phyloP scores from a whole-genome alignment of 2,797 vertebrate species.

The Alectoris magna region DNA sequence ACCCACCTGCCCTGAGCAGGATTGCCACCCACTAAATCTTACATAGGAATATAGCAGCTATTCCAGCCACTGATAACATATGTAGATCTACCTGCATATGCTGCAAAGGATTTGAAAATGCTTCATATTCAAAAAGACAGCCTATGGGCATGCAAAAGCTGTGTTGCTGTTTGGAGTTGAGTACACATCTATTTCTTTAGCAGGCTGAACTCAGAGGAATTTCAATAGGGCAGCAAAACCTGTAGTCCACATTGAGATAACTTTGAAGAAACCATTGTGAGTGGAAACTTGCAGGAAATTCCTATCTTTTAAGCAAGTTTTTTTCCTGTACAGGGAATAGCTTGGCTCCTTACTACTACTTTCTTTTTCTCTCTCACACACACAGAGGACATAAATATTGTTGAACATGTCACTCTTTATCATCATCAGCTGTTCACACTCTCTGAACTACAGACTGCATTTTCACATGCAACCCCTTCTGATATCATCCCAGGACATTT shows the following conservation, averaged over 20 bases:
- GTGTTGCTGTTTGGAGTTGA: neutral
- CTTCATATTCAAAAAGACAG: neutral
- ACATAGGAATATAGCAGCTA: neutral
- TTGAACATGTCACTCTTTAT: constrained; percentile 50
- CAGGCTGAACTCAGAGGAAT: constrained; percentile 9
- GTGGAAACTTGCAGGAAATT: constrained; percentile 24
- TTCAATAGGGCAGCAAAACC: constrained; percentile 34
- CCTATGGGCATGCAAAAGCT: neutral
- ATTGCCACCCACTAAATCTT: neutral
- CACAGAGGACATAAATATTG: constrained; percentile 35
- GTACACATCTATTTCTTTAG: neutral
- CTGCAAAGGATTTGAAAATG: neutral
- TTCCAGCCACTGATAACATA: neutral
- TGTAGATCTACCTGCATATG: neutral
- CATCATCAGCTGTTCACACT: constrained; percentile 3
- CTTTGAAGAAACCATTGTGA: constrained; percentile 35
- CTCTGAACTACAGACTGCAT: neutral
- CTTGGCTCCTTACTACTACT: neutral
- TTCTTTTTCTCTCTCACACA: neutral
- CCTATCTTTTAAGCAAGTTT: constrained; percentile 45
- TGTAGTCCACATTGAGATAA: constrained; percentile 4
- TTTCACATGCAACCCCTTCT: neutral
- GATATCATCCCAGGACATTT: neutral
- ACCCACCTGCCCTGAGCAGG: no score
- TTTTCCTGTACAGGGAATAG: constrained; percentile 36